phyloP scores from a whole-genome alignment of 1,140 invertebrate genomes.

The Aphidius gifuensis region DNA sequence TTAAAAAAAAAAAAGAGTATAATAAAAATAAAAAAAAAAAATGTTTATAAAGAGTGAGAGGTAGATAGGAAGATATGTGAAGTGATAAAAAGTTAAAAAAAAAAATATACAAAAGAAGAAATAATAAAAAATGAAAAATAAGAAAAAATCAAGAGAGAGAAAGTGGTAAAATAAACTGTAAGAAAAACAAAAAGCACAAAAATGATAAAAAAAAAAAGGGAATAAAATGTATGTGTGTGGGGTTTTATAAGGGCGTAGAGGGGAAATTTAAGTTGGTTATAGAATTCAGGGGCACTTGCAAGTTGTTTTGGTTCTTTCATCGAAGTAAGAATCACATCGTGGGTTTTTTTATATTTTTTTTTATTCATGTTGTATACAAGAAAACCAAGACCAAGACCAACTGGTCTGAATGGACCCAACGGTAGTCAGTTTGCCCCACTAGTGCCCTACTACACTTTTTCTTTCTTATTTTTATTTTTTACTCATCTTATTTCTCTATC shows the following conservation, averaged over 20 bases:
- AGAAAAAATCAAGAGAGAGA: constrained; percentile 8
- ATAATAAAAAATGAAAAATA: constrained; percentile 14
- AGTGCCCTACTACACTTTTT: constrained; percentile 31
- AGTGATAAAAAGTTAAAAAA: constrained; percentile 19
- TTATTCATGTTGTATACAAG: constrained; percentile 1
- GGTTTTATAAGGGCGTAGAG: constrained; percentile 18
- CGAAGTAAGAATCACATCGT: constrained; percentile 26
- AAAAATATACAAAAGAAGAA: constrained; percentile 2
- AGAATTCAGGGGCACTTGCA: constrained; percentile 28
- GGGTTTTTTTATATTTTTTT: too few relatives aligned
- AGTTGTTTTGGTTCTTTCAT: constrained; percentile 29
- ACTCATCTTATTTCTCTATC: constrained; percentile 23
- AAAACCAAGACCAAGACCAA: constrained; percentile 14
- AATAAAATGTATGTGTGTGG: constrained; percentile 10
- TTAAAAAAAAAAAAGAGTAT: neutral
- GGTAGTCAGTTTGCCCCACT: constrained; percentile 30
- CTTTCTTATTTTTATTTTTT: constrained; percentile 3
- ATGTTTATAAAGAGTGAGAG: too few relatives aligned
- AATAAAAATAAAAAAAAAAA: too few relatives aligned
- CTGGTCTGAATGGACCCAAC: constrained; percentile 32
- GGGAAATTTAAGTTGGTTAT: constrained; percentile 11
- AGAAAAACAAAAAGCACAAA: neutral
- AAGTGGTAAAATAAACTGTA: constrained; percentile 7
- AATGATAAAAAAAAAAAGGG: constrained; percentile 12
- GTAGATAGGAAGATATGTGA: constrained; percentile 10